These are phyloP conservation scores for Psittacara wagleri DNA, from an alignment of 2,113 vertebrate species.

Conservation along the genomic window DNA sequence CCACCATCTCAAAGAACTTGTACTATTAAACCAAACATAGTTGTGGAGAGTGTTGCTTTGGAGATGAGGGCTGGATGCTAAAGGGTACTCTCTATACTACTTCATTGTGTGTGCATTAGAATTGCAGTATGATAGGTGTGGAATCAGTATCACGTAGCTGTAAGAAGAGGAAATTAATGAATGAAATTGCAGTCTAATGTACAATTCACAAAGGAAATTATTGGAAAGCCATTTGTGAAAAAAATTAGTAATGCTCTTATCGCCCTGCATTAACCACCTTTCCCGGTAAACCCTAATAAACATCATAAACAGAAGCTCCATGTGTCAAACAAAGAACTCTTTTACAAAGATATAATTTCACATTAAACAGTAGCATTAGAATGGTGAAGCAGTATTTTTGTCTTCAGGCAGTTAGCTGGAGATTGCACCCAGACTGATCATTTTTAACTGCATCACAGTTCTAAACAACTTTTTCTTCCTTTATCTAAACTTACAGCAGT, in stretches of 20 bases:
- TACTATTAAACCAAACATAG: neutral
- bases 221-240: constrained; percentile 34
- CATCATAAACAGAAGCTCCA: constrained; percentile 37
- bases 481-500: neutral
- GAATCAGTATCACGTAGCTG: neutral
- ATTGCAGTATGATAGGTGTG: neutral
- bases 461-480: neutral
- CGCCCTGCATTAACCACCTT: constrained; percentile 8
- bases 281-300: constrained; percentile 35
- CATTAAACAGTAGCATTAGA: neutral
- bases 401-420: neutral
- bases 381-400: neutral
- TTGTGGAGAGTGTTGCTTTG: neutral
- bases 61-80: neutral
- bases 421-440: neutral
- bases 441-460: neutral
- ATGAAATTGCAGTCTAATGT: constrained; percentile 37
- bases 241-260: constrained; percentile 53
- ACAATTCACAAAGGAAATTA: constrained; percentile 35
- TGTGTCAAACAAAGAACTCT: constrained; percentile 4
- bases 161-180: constrained; percentile 37
- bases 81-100: neutral
- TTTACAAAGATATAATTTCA: constrained; percentile 36
- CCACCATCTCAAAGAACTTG: neutral
- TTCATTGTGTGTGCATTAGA: neutral